These are phyloP conservation scores for Diaperis boleti DNA, from an alignment of 2,888 invertebrate genomes.

Conservation along the genomic window DNA sequence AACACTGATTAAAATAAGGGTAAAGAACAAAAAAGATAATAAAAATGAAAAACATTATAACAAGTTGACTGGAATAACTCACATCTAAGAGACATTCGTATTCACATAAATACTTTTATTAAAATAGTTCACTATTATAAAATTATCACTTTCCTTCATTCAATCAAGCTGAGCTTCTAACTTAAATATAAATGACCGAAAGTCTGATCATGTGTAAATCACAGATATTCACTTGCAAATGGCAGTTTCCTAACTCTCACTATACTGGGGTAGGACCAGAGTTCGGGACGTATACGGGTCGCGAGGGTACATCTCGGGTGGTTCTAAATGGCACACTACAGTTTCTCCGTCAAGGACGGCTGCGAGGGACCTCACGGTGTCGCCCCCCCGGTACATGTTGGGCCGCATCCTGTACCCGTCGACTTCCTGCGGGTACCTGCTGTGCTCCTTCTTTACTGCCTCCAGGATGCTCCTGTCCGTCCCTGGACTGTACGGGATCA, in stretches of 20 bases:
- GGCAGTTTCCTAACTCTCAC: conserved; percentile 71
- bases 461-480: conserved; percentile 69
- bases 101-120: conserved; percentile 61
- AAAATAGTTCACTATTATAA: conserved; percentile 66
- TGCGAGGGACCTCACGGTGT: conserved; percentile 74
- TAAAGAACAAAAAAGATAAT: conserved; percentile 14
- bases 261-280: conserved; percentile 72
- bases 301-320: conserved; percentile 69
- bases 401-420: conserved; percentile 68
- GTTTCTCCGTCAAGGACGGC: conserved; percentile 89
- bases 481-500: conserved; percentile 82
- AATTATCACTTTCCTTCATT: conserved; percentile 66
- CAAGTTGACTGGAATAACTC: conserved; percentile 63
- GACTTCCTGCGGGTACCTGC: conserved; percentile 68
- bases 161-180: conserved; percentile 65
- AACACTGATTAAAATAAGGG: conserved; percentile 8
- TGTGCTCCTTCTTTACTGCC: conserved; percentile 61
- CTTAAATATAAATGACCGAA: conserved; percentile 59
- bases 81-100: conserved; percentile 62
- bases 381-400: conserved; percentile 66
- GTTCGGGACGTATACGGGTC: conserved; percentile 68
- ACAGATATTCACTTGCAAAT: conserved; percentile 68
- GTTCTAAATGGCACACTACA: conserved; percentile 88
- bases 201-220: conserved; percentile 66
- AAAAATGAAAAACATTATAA: conserved; percentile 31